Base-by-base conservation (phyloP, 2,797 vertebrate species). In the Morelia viridis region DNA sequence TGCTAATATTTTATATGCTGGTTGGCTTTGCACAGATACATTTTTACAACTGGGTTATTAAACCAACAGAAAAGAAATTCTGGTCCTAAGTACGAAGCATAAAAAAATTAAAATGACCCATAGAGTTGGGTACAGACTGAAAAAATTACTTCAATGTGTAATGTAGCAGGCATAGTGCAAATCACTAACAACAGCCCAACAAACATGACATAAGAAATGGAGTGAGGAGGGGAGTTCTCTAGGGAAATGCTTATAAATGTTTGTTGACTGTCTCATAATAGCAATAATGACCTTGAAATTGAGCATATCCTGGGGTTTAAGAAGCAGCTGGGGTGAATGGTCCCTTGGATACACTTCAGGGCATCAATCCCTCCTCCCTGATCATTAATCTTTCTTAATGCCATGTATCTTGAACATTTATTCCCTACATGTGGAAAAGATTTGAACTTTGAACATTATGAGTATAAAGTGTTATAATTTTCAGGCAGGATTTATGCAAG, bases 321-420 rank as follows among this genome's bases (percentile, higher is more conserved):
- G 71, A 35, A n/a, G 31, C 90, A 93, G 13, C 26, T 88, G 15
- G 31, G 4, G 0, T 91, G 87, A 94, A 92, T 31, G 4, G 3
- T 89, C 50, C 85, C 50, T 93, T 92, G 41, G 76, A 28, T 90
- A 58, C 17, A 24, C 58, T 94, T 94, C 57, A 92, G 90, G 60
- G 2, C 2, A 31, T 85, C 76, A 91, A 68, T 84, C 53, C 62
- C 13, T 87, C 92, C 84, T 6, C 12, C 89, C 5, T 46, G 6
- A 87, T 80, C 85, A 83, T 87, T 83, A 93, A 92, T 93, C 56
- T n/a, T 94, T 92, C 62, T 91, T 93, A 94, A 92, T 0, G 17
- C 3, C 22, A 90, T 90, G 87, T 4, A 41, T 3, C 26, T 91
- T 91, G 87, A 60, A 87, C 10, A 91, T 93, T 87, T 93, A 90